These are phyloP conservation scores for Glaucopsyche alexis DNA, from an alignment of 2,888 invertebrate species.

Conservation along the genomic window DNA sequence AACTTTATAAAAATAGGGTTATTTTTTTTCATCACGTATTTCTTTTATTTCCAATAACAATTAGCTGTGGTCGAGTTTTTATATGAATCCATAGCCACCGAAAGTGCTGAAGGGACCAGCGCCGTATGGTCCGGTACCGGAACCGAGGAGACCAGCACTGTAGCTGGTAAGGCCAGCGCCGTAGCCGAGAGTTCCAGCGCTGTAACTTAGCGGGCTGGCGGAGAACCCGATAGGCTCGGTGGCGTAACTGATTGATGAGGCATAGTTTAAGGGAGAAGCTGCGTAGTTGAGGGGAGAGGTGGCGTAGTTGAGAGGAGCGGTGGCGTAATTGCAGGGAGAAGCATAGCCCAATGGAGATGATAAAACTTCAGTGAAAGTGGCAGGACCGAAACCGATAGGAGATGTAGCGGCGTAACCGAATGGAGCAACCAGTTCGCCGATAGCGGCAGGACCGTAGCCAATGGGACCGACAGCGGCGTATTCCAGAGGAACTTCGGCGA, in stretches of 20 bases:
- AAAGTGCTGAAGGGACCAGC: not conserved
- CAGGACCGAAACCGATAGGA: slow-evolving; percentile 34
- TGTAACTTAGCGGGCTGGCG: not conserved
- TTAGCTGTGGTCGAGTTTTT: not conserved
- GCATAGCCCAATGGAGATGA: not conserved
- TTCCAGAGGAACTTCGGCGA: slow-evolving; percentile 8
- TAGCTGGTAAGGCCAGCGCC: slow-evolving; percentile 26
- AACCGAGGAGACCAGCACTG: not conserved
- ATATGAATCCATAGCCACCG: not conserved
- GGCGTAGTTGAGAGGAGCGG: not conserved
- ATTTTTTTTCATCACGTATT: not conserved
- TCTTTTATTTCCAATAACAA: not conserved
- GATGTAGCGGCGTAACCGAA: slow-evolving; percentile 32
- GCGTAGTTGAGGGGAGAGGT: not conserved
- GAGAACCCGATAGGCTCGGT: not conserved
- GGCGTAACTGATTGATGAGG: slow-evolving; percentile 38
- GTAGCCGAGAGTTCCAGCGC: slow-evolving; percentile 33
- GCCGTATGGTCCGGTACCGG: not conserved
- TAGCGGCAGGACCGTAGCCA: slow-evolving; percentile 10
- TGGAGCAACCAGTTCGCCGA: slow-evolving; percentile 33
- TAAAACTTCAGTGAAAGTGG: not conserved
- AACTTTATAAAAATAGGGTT: not conserved
- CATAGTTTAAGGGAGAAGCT: slow-evolving; percentile 30
- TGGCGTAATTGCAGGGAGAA: not conserved
- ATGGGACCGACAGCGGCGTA: slow-evolving; percentile 11